Conservation (phyloP, 2,888 invertebrate genomes). For the Eilema sororculum region DNA sequence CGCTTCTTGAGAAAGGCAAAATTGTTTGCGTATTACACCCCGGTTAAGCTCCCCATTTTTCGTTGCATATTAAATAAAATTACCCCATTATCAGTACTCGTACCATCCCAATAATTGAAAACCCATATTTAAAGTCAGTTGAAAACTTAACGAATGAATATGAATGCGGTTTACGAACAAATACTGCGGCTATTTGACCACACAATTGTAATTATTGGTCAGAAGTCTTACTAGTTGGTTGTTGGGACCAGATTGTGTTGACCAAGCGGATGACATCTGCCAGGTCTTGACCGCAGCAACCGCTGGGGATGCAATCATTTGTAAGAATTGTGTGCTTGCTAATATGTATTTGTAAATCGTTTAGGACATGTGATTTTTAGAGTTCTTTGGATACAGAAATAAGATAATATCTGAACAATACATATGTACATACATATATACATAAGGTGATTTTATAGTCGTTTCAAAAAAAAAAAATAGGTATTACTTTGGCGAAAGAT, state of each 20-base stretch:
- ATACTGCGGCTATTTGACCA: neutral
- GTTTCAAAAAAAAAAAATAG: too few species aligned
- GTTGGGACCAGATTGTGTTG: slow-evolving; percentile 31
- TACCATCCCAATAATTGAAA: neutral
- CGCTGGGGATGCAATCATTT: neutral
- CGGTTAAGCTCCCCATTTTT: too few species aligned
- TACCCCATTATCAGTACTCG: neutral
- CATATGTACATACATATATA: too few species aligned
- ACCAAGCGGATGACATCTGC: slow-evolving; percentile 44
- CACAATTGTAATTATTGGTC: slow-evolving; percentile 11
- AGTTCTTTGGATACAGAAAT: slow-evolving; percentile 32
- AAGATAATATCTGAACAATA: too few species aligned
- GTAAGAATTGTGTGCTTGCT: slow-evolving; percentile 6
- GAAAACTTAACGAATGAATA: neutral
- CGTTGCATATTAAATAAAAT: neutral
- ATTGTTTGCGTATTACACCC: too few species aligned
- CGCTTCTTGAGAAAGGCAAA: too few species aligned
- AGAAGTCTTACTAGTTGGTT: neutral
- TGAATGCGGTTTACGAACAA: neutral
- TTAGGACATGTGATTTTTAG: slow-evolving; percentile 12
- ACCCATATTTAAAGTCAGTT: neutral
- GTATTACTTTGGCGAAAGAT: too few species aligned
- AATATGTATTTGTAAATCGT: slow-evolving; percentile 8
- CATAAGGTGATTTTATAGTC: too few species aligned
- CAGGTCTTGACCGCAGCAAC: slow-evolving; percentile 12